phyloP scores from a whole-genome alignment of 2,113 vertebrate species.

The Meles meles region DNA sequence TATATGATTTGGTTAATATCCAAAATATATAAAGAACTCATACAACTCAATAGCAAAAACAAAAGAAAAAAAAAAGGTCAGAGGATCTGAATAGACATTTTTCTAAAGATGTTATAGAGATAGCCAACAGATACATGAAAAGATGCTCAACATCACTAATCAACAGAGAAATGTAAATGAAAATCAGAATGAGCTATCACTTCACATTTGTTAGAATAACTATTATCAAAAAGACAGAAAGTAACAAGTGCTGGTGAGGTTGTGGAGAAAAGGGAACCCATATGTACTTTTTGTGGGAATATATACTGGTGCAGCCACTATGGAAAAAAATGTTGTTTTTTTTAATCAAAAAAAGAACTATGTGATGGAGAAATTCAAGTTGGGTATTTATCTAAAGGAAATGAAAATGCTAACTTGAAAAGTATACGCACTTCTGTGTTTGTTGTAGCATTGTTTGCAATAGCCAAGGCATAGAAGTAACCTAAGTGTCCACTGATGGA shows the following conservation, averaged over 20 bases:
- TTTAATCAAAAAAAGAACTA: background rate
- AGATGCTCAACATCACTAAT: background rate
- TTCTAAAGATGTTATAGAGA: background rate
- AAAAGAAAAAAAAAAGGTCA: background rate
- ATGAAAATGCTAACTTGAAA: background rate
- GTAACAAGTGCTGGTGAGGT: background rate
- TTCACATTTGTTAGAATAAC: background rate
- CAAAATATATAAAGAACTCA: background rate
- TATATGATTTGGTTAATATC: background rate
- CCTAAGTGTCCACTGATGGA: background rate
- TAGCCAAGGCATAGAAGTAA: background rate
- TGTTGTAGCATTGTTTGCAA: background rate
- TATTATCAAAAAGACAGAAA: background rate
- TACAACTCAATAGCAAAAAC: background rate
- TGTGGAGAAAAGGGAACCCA: background rate
- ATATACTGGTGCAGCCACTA: background rate
- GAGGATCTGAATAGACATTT: background rate
- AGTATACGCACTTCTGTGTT: background rate
- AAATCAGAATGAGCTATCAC: background rate
- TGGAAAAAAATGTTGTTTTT: background rate
- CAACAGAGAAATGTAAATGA: background rate
- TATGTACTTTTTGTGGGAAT: background rate
- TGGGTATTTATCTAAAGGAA: background rate
- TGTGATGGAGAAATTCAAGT: background rate
- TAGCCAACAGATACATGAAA: background rate